phyloP scores from a whole-genome alignment of 37 sponge, comb jelly and placozoan species.

The Ephydatia muelleri region DNA sequence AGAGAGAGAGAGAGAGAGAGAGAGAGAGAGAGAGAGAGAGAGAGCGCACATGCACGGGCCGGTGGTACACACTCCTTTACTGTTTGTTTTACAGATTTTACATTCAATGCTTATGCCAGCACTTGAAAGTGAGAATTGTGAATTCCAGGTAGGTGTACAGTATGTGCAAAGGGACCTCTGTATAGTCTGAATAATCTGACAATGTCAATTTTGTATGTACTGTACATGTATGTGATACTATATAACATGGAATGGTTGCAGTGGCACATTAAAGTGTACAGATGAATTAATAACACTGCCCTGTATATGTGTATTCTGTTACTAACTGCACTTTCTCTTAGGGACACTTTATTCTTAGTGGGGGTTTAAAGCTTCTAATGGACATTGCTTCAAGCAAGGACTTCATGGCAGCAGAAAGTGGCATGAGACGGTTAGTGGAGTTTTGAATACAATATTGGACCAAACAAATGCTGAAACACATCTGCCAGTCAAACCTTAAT shows the following conservation, averaged over 20 bases:
- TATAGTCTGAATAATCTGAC: neutral
- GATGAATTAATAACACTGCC: neutral
- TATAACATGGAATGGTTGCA: neutral
- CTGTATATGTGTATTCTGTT: neutral
- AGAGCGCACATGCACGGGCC: too few species aligned
- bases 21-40: too few species aligned
- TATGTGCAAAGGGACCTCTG: too few species aligned
- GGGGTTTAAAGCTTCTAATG: conserved; percentile 62
- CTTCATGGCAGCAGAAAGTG: conserved; percentile 39
- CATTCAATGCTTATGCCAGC: conserved; percentile 82
- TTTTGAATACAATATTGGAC: too few species aligned
- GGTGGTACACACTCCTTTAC: too few species aligned
- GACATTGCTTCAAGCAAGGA: conserved; percentile 46
- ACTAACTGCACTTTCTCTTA: neutral
- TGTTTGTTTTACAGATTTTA: conserved; percentile 45
- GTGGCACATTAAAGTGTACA: too few species aligned
- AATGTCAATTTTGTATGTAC: too few species aligned
- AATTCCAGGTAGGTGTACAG: conserved; percentile 83
- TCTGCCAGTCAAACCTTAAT: too few species aligned
- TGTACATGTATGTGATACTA: neutral
- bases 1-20: too few species aligned
- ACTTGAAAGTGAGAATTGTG: conserved; percentile 54
- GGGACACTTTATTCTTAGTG: conserved; percentile 63
- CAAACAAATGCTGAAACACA: too few species aligned
- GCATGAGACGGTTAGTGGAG: conserved; percentile 61